Evolutionary conservation across 2,888 invertebrate genomes (phyloP).

Genomic region (Chalcis sispes): DNA sequence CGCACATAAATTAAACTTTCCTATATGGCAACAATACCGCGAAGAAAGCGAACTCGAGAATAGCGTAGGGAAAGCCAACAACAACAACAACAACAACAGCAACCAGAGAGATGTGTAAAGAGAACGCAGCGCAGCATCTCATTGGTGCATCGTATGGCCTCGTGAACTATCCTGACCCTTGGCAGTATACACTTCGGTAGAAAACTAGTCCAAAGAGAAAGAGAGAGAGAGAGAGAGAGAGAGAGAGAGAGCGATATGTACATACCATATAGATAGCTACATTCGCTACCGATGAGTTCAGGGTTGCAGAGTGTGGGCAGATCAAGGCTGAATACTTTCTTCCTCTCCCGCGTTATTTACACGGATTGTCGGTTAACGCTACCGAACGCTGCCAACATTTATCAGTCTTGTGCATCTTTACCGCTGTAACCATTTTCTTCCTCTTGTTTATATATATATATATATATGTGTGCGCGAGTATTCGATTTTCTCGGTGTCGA

Average conservation of each 20-base stretch:
- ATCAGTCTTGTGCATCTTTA: conserved; percentile 5
- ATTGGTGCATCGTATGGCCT: conserved; percentile 67
- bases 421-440: not conserved
- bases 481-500: conserved; percentile 11
- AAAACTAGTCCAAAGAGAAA: conserved; percentile 20
- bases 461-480: not conserved
- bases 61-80: conserved; percentile 41
- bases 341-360: conserved; percentile 35
- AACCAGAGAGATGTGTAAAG: conserved; percentile 1
- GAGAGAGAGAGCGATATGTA: conserved; percentile 31
- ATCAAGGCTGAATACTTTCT: conserved; percentile 27
- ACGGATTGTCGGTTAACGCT: conserved; percentile 39
- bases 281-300: not conserved
- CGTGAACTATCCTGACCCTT: conserved; percentile 69
- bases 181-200: not conserved
- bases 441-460: too few species aligned
- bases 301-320: conserved; percentile 23
- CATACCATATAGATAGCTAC: not conserved
- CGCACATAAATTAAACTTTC: conserved; percentile 10
- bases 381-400: not conserved
- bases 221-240: conserved; percentile 38
- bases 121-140: conserved; percentile 54
- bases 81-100: conserved; percentile 20
- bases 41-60: not conserved
- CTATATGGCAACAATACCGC: not conserved